Conservation (phyloP, 2,113 vertebrate species). For the Camelus dromedarius region DNA sequence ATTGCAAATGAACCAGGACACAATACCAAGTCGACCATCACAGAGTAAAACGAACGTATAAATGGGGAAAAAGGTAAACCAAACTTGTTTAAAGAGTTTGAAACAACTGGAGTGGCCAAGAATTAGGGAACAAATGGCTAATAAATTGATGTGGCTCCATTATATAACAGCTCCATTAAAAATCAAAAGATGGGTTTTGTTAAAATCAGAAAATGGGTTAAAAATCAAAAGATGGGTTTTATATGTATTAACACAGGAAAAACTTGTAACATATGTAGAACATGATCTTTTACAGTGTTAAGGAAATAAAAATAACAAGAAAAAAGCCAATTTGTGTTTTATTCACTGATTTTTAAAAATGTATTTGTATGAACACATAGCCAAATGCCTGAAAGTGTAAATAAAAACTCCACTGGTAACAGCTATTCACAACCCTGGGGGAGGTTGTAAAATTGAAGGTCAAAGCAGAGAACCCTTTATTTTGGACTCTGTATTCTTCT, state of each 20-base stretch:
- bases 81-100: neutral
- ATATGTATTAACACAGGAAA: neutral
- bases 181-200: neutral
- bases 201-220: neutral
- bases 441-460: accelerated
- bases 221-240: neutral
- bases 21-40: neutral
- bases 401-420: neutral
- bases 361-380: neutral
- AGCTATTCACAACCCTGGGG: neutral
- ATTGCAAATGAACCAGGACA: neutral
- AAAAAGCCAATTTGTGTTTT: neutral
- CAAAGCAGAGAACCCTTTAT: neutral
- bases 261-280: neutral
- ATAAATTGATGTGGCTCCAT: neutral
- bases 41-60: neutral
- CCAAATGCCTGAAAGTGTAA: neutral
- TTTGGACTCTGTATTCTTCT: neutral
- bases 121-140: neutral
- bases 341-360: neutral
- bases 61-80: neutral
- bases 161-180: neutral
- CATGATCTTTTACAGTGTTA: neutral
- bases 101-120: neutral
- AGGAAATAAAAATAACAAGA: neutral